Evolutionary conservation across 23 tunicate species (phyloP).

Genomic region (Corella eumyota): DNA sequence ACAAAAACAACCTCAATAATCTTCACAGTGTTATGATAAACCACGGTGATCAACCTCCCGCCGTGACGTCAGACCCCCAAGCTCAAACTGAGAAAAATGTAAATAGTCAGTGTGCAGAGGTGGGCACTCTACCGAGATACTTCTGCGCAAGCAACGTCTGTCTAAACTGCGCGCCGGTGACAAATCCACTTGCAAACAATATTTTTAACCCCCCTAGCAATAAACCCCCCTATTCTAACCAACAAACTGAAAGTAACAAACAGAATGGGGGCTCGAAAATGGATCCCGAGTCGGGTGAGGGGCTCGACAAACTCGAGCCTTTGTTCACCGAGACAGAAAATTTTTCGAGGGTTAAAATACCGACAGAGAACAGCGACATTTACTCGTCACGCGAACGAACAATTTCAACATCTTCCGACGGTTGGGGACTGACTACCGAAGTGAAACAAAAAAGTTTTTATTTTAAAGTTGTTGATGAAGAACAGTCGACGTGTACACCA

Average conservation of each 20-base stretch:
- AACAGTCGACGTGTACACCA: background rate
- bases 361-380: background rate
- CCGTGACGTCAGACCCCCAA: background rate
- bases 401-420: conserved; percentile 37
- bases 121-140: background rate
- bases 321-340: background rate
- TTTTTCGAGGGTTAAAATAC: background rate
- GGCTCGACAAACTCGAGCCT: background rate
- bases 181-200: background rate
- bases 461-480: conserved; percentile 12
- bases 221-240: no score
- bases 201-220: no score
- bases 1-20: background rate
- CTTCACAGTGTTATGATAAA: background rate
- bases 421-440: conserved; percentile 39
- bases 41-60: background rate
- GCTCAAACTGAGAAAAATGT: background rate
- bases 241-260: no score
- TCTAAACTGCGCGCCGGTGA: background rate
- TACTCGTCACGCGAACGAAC: conserved; percentile 24
- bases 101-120: background rate
- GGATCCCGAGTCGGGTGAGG: background rate
- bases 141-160: background rate
- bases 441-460: conserved; percentile 16
- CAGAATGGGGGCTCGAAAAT: background rate